Evolutionary conservation across 1,140 invertebrate species (phyloP), one percentile per base, ranked within the genome.

Genomic region (Heliothis subflexa): DNA sequence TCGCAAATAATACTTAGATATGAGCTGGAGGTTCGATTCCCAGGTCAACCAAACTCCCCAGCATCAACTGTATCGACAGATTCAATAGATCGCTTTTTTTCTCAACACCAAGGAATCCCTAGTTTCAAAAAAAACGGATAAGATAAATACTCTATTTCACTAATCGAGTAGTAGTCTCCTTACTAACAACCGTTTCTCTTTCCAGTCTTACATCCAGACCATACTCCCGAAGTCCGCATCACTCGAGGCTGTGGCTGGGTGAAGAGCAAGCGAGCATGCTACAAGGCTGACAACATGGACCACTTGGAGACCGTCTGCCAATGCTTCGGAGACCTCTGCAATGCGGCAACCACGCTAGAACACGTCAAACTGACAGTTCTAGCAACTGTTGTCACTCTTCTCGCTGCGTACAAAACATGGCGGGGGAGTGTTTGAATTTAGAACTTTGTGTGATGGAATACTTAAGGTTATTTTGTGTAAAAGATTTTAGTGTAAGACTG

Each of bases 291-390:
- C 80, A 95, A 95, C 57, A 90, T 94, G 78, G 95, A 95, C 74
- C 95, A 95, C 78, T 83, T 93, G 45, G 95, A 95, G 68, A 91
- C 83, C 0, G 91, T 95, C 18, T 95, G 95, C 83, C 94, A 95
- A 79, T 95, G 95, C 81, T 94, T 91, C 82, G 85, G 83, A 0
- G 95, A 95, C 76, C 91, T 91, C 49, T 95, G 95, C 84, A 95
- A 95, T 78, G 88, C 87, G 0, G 93, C 91, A 12, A 57, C 75
- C 2, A 25, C 71, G 9, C 21, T 85, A 0, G 49, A 61, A 70
- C 16, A 81, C 71, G 79, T 84, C 79, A 84, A 81, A 79, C 10
- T 83, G 73, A 83, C 80, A 72, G 76, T 74, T 59, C 47, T 86
- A 18, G 64, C 80, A 28, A 13, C 61, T 2, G 33, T 83, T 13